Evolutionary conservation across 92 coral and sea anemone species (phyloP), one percentile per base, ranked within the genome.

Genomic region (Zoanthus sociatus): DNA sequence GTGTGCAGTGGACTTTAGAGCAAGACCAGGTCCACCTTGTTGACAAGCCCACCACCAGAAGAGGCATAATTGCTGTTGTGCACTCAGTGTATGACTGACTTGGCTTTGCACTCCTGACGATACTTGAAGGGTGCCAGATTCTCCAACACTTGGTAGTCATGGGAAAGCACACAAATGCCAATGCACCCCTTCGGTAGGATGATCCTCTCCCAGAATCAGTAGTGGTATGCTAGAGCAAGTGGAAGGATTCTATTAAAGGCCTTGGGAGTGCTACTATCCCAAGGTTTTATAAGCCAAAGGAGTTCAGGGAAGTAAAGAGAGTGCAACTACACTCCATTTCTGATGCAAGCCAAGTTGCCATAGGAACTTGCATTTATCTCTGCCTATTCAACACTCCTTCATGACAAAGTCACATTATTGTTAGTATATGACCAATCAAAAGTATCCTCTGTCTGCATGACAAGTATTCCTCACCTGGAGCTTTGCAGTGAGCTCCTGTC

Each of bases 331-430:
- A 87, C 84, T 90, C 88, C 12, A 87, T 87, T 66, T 87, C 90
- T 37, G 92, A 90, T 9, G 92, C 92, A n/a, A 90, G 92, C 82
- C 63, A 90, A 60, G 73, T 87, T 7, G 91, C 87, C 9, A 90
- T 82, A 20, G 93, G 88, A 30, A 78, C 84, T 1, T 83, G 88
- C 10, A 78, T 90, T 18, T 87, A 90, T 50, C 86, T 90, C 20
- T 72, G 48, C 45, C 84, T 37, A 33, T 63, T 87, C 69, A 26
- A 87, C 78, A 71, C n/a, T n/a, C 33, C 26, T 32, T 5, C n/a
- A n/a, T n/a, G 87, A 89, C 1, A 81, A 37, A 17, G 58, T 61
- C 9, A 88, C 48, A 83, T 88, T 51, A 10, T n/a, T 63, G 51
- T 69, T 83, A 20, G 83, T 73, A 13, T 83, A 48, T 61, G 91